Evolutionary conservation across 1,140 invertebrate species (phyloP), one percentile per base, ranked within the genome.

Genomic region (Bursaphelenchus mucronatus): DNA sequence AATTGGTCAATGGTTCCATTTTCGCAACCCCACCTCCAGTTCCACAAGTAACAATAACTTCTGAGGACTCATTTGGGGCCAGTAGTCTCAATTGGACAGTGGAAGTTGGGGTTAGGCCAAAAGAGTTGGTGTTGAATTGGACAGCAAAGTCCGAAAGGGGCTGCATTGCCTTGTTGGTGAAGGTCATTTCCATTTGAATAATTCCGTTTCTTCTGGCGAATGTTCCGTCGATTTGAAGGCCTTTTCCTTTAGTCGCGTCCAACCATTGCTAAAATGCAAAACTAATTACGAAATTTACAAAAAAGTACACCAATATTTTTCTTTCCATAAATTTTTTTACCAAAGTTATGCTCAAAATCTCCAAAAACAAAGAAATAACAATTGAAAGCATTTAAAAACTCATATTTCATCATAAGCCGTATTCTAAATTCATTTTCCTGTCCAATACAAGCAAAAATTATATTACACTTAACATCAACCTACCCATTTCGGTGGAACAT

Each of bases 111-210:
- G 88, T 87, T 55, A 98, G 81, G 46, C 94, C 95, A 85, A 98
- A 98, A 85, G 86, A 88, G 83, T 98, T 99, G 84, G 97, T 97
- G 82, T 98, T 99, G 68, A 99, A 88, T 81, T 98, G 95, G 82
- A 98, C 91, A 40, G 94, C 95, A 85, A 98, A 97, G 8, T 88
- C 89, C 71, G 85, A 87, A 90, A 98, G 95, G 13, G 92, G 88
- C 79, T 97, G 93, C 92, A 98, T 95, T 2, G 95, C 94, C 84
- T 93, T 94, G 83, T 99, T 99, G 46, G 88, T 90, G 74, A 97
- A 89, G 0, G 90, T 94, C 87, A 99, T 88, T 76, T 98, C 95
- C 91, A 98, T 97, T 62, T 87, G 87, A 45, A 96, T 89, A 82
- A 90, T 88, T 6, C 89, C 90, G 79, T 87, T 88, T 74, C 90